A percentile compares a stretch with the other conserved stretches of the same genome.
These are phyloP conservation scores for Sciurus niger DNA, from an alignment of 2,113 vertebrate genomes.

Conservation along the genomic window DNA sequence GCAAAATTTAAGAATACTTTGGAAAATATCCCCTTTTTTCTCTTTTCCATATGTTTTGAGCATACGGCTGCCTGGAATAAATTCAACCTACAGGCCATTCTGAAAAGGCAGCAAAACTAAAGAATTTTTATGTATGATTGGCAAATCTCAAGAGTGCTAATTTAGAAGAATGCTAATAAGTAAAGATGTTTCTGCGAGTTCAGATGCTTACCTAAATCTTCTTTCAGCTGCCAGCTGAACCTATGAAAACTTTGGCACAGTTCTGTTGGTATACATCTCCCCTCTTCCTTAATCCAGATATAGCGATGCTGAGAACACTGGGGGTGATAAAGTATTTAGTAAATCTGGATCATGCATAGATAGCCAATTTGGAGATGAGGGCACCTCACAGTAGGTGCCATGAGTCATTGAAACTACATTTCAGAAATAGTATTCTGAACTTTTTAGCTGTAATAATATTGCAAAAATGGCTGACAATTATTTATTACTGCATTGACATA, in stretches of 20 bases:
- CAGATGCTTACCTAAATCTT: constrained; percentile 29
- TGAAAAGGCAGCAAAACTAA: constrained; percentile 67
- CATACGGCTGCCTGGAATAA: constrained; percentile 72
- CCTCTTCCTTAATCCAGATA: background rate
- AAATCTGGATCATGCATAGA: background rate
- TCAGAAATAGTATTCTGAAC: background rate
- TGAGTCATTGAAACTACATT: constrained; percentile 1
- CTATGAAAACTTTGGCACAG: background rate
- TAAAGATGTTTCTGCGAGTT: background rate
- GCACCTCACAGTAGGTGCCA: background rate
- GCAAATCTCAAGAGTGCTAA: constrained; percentile 69
- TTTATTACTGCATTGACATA: background rate
- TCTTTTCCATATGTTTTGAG: constrained; percentile 77
- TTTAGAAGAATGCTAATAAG: constrained; percentile 73
- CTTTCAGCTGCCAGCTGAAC: constrained; percentile 30
- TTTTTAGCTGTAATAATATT: background rate
- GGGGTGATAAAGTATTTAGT: background rate
- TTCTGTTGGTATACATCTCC: background rate
- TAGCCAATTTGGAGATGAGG: background rate
- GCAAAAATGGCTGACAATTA: background rate
- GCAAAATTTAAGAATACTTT: constrained; percentile 66
- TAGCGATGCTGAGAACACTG: background rate
- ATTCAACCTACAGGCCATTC: constrained; percentile 72
- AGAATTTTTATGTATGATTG: constrained; percentile 61
- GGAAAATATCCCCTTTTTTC: constrained; percentile 44